Evolutionary conservation across 2,113 vertebrate species (phyloP).

Genomic region (Eulemur macaco): DNA sequence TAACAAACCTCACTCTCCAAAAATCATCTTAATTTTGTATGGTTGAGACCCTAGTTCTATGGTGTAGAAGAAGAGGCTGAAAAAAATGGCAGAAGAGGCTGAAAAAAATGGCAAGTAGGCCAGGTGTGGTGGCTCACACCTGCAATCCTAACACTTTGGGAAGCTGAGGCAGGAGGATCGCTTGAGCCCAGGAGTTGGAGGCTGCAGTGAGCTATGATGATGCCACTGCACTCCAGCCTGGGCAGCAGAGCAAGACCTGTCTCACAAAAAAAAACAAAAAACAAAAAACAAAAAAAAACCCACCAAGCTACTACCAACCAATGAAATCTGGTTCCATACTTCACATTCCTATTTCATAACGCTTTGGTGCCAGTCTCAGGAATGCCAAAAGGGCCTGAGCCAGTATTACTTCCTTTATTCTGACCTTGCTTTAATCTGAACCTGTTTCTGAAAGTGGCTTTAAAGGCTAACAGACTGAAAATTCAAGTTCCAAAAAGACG

Average conservation of each 20-base stretch:
- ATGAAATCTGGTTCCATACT: fast-evolving
- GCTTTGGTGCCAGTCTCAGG: not conserved
- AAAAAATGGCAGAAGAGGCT: not conserved
- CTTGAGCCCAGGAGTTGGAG: too few species aligned
- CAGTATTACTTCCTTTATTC: not conserved
- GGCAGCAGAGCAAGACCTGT: too few species aligned
- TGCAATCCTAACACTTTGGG: too few species aligned
- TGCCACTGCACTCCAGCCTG: too few species aligned
- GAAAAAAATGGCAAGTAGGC: not conserved
- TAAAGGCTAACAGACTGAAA: not conserved
- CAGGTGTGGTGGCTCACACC: too few species aligned
- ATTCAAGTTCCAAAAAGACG: not conserved
- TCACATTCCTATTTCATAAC: fast-evolving
- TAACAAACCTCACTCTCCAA: fast-evolving
- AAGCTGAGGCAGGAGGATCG: too few species aligned
- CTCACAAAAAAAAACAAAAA: too few species aligned
- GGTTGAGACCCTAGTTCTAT: not conserved
- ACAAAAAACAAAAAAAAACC: too few species aligned
- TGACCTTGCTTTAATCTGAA: too few species aligned
- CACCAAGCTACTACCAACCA: not conserved
- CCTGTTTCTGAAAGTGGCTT: not conserved
- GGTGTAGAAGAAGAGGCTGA: not conserved
- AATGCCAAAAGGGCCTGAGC: not conserved
- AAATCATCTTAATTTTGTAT: fast-evolving
- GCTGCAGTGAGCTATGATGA: too few species aligned